phyloP scores from a whole-genome alignment of 2,888 invertebrate species.

The Xestia sexstrigata region DNA sequence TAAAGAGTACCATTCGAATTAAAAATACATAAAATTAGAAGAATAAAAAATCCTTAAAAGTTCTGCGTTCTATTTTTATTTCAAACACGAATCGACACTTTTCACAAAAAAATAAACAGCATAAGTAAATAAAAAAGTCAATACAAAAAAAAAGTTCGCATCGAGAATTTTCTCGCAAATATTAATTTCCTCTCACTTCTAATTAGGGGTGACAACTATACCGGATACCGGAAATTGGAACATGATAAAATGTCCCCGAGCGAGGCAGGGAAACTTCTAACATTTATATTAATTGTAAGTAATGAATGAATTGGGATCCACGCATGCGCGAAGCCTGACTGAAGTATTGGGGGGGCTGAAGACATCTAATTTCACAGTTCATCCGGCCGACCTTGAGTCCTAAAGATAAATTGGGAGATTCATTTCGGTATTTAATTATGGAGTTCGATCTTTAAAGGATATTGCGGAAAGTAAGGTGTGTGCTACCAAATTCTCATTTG shows the following conservation, averaged over 20 bases:
- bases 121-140: conserved; percentile 28
- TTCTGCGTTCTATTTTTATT: background rate
- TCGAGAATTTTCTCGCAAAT: conserved; percentile 54
- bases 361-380: conserved; percentile 56
- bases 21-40: background rate
- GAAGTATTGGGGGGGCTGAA: conserved; percentile 12
- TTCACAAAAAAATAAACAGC: background rate
- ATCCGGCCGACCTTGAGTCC: conserved; percentile 46
- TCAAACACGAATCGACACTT: background rate
- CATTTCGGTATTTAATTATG: conserved; percentile 42
- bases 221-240: conserved; percentile 73
- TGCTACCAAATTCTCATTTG: background rate
- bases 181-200: conserved; percentile 72
- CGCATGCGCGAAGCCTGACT: conserved; percentile 46
- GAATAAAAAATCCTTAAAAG: background rate
- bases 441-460: conserved; percentile 5
- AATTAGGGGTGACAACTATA: conserved; percentile 71
- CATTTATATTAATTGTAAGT: conserved; percentile 57
- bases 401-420: conserved; percentile 31
- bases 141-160: conserved; percentile 40
- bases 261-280: conserved; percentile 49
- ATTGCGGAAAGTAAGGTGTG: background rate
- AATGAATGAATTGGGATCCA: conserved; percentile 51
- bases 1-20: too few relatives aligned
- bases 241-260: conserved; percentile 67